These are phyloP conservation scores for Strix occidentalis DNA, from an alignment of 2,797 vertebrate genomes.

Conservation along the genomic window DNA sequence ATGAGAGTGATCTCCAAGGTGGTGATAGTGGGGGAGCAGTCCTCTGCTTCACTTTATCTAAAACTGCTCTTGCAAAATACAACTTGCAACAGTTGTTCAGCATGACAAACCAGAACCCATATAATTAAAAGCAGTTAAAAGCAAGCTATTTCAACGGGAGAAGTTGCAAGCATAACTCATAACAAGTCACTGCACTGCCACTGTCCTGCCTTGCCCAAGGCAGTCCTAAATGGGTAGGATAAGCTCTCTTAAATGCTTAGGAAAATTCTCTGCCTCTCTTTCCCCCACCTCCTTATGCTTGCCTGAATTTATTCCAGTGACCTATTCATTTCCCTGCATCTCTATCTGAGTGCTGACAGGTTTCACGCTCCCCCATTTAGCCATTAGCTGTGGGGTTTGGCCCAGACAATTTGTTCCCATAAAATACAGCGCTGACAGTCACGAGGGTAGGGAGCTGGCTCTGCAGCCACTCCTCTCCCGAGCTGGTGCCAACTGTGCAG, in stretches of 20 bases:
- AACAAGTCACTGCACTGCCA: not conserved
- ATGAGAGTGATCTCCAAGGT: slow-evolving; percentile 6
- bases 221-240: not conserved
- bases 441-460: not conserved
- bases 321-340: not conserved
- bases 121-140: not conserved
- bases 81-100: not conserved
- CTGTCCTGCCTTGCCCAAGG: not conserved
- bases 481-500: not conserved
- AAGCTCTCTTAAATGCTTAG: not conserved
- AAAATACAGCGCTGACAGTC: rapidly evolving
- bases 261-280: not conserved
- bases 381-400: not conserved
- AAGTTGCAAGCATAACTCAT: not conserved
- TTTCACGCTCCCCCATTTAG: not conserved
- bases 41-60: not conserved
- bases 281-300: rapidly evolving
- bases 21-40: not conserved
- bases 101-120: not conserved
- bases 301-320: not conserved
- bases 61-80: not conserved
- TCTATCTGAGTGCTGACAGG: not conserved
- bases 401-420: not conserved
- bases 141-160: not conserved
- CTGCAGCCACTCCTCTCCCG: not conserved